A percentile compares a stretch with the other conserved stretches of the same genome.
Evolutionary conservation across 92 coral and sea anemone species (phyloP).

Genomic region (Epizoanthus rinbou): DNA sequence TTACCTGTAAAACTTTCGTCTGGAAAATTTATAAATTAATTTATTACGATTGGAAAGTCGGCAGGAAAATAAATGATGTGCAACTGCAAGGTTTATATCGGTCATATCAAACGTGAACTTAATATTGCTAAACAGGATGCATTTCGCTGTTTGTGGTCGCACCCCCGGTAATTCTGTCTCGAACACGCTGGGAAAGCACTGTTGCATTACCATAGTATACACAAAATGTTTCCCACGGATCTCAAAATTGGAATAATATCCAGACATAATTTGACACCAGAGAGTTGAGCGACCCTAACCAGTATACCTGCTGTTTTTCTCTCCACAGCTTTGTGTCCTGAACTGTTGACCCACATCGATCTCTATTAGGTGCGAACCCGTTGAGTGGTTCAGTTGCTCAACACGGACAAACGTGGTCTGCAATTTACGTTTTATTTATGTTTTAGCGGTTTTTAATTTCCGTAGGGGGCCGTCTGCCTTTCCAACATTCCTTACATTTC

Average conservation of each 20-base stretch:
- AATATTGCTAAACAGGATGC: constrained; percentile 28
- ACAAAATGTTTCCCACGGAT: constrained; percentile 42
- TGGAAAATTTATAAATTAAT: too few species aligned
- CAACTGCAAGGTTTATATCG: too few species aligned
- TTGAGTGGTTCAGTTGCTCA: neutral
- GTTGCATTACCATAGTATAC: neutral
- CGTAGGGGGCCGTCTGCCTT: constrained; percentile 12
- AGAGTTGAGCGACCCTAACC: neutral
- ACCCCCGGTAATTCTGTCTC: constrained; percentile 36
- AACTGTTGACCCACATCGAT: constrained; percentile 14
- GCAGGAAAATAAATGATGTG: too few species aligned
- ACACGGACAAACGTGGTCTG: constrained; percentile 2
- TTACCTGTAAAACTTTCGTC: too few species aligned
- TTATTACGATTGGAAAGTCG: too few species aligned
- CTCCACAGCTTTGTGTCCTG: neutral
- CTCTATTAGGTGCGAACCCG: constrained; percentile 23
- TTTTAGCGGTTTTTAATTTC: constrained; percentile 29
- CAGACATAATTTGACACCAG: constrained; percentile 14
- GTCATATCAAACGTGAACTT: neutral
- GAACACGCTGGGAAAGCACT: neutral
- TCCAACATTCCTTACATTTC: constrained; percentile 30
- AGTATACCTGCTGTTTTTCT: neutral
- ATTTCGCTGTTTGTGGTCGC: constrained; percentile 11
- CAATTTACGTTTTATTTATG: neutral
- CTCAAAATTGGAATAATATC: constrained; percentile 27